phyloP scores from a whole-genome alignment of 2,888 invertebrate species.

The Platycheirus albimanus region DNA sequence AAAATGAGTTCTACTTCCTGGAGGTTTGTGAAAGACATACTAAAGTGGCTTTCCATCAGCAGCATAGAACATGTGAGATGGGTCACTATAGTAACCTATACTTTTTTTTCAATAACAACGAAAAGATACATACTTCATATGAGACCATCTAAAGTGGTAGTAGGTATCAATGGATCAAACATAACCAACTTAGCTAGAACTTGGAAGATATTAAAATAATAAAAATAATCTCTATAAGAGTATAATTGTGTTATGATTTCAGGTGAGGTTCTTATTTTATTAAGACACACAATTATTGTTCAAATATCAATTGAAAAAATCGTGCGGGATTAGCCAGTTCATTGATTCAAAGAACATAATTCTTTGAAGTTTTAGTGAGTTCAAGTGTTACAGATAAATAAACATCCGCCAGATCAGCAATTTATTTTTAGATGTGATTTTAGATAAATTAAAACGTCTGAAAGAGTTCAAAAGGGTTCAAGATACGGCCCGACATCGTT shows the following conservation, averaged over 20 bases:
- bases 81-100: not conserved
- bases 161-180: slow-evolving; percentile 17
- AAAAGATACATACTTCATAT: not conserved
- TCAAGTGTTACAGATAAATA: not conserved
- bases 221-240: too few species aligned
- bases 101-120: too few species aligned
- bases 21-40: not conserved
- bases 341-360: not conserved
- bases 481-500: not conserved
- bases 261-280: too few species aligned
- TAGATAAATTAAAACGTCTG: not conserved
- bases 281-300: too few species aligned
- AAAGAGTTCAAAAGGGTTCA: not conserved
- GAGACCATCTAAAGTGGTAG: not conserved
- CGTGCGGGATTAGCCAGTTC: not conserved
- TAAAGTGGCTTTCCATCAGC: not conserved
- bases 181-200: too few species aligned
- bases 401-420: not conserved
- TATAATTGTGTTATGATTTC: too few species aligned
- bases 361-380: not conserved
- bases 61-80: not conserved
- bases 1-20: not conserved
- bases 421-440: not conserved
- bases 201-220: too few species aligned
- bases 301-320: too few species aligned